phyloP scores from a whole-genome alignment of 2,113 vertebrate genomes.

The Ifrita kowaldi region DNA sequence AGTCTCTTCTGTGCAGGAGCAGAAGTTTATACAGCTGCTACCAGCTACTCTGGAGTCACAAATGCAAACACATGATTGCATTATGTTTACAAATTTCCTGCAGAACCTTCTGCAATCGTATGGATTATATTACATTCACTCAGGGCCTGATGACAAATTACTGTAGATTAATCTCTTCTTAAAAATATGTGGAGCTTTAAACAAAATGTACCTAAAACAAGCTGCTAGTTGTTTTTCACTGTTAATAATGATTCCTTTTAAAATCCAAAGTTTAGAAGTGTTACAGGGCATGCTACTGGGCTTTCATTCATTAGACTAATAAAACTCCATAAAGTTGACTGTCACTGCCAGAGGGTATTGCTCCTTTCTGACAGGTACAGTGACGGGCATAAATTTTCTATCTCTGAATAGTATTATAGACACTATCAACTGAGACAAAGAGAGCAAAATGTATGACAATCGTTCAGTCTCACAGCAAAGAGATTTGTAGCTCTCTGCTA shows the following conservation, averaged over 20 bases:
- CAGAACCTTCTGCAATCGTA: not conserved
- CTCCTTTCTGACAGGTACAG: constrained; percentile 69
- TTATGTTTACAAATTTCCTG: constrained; percentile 27
- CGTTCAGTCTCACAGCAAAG: constrained; percentile 74
- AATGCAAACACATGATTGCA: constrained; percentile 33
- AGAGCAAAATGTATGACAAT: constrained; percentile 78
- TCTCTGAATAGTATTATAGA: constrained; percentile 71
- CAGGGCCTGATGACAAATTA: constrained; percentile 31
- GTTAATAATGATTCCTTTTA: constrained; percentile 77
- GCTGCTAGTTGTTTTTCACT: constrained; percentile 70
- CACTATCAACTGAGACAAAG: constrained; percentile 78
- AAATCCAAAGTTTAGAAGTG: constrained; percentile 76
- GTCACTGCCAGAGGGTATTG: constrained; percentile 67
- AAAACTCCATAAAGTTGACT: constrained; percentile 77
- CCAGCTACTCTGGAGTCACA: constrained; percentile 9
- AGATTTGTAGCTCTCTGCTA: constrained; percentile 79
- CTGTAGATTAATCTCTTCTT: constrained; percentile 24
- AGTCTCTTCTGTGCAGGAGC: not conserved
- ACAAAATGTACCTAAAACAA: constrained; percentile 33
- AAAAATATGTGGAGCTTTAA: constrained; percentile 26
- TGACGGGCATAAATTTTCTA: constrained; percentile 69
- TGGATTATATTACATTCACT: constrained; percentile 1
- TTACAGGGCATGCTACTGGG: constrained; percentile 76
- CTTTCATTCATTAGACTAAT: constrained; percentile 82
- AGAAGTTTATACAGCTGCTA: constrained; percentile 61